Conservation (phyloP, 1,140 invertebrate genomes). For the Nautilus pompilius region DNA sequence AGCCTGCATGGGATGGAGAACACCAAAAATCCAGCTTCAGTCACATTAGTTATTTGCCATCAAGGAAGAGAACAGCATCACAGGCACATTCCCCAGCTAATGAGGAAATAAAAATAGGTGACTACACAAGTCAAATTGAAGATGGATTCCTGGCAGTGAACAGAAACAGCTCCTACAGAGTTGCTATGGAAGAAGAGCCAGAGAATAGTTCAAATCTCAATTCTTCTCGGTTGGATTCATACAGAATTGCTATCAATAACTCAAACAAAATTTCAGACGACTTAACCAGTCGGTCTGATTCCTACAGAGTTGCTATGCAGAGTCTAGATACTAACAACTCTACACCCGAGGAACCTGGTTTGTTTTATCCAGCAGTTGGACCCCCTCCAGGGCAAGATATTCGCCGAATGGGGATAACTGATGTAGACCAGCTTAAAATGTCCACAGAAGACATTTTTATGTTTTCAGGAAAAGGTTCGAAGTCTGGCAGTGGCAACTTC, state of each 20-base stretch:
- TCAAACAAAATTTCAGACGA: conserved; percentile 2
- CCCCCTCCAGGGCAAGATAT: conserved; percentile 22
- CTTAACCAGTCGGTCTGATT: conserved; percentile 30
- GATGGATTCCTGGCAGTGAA: background rate
- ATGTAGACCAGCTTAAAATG: conserved; percentile 39
- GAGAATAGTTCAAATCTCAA: background rate
- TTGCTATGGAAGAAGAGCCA: conserved; percentile 21
- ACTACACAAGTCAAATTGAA: no score
- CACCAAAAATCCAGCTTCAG: no score
- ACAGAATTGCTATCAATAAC: background rate
- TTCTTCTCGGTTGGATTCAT: background rate
- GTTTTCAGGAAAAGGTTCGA: background rate
- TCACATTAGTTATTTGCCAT: no score
- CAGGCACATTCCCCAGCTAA: no score
- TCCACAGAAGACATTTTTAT: background rate
- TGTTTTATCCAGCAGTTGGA: background rate
- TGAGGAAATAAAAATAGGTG: no score
- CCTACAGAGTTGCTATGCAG: conserved; percentile 38
- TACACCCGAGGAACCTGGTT: no score
- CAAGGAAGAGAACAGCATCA: no score
- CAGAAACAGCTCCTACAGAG: conserved; percentile 21
- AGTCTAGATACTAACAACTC: background rate
- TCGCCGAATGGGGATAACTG: conserved; percentile 43
- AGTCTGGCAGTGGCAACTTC: background rate
- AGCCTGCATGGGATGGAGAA: no score